phyloP scores from a whole-genome alignment of 2,797 vertebrate species.

The Acrossocheilus wenchowensis region DNA sequence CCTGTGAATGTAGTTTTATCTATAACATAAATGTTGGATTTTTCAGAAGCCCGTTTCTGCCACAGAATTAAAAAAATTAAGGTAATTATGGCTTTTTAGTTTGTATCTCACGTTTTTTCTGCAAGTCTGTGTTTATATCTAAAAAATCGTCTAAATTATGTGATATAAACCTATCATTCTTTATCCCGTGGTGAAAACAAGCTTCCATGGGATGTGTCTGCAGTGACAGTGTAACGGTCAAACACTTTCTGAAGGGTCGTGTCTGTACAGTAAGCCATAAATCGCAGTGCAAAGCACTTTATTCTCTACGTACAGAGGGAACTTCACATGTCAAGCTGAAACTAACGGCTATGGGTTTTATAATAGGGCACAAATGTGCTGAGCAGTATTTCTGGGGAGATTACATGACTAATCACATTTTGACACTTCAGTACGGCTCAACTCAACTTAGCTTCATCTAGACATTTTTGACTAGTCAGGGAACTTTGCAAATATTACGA shows the following conservation, averaged over 20 bases:
- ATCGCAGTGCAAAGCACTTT: conserved; percentile 50
- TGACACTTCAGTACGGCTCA: background rate
- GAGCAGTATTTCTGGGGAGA: background rate
- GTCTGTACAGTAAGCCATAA: conserved; percentile 45
- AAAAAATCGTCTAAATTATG: background rate
- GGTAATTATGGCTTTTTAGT: background rate
- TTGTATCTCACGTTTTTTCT: background rate
- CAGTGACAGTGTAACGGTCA: conserved; percentile 41
- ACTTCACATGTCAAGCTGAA: conserved; percentile 31
- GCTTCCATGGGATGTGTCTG: background rate
- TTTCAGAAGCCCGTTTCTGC: background rate
- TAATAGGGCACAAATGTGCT: conserved; percentile 16
- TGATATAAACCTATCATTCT: background rate
- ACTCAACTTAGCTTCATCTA: conserved; percentile 5
- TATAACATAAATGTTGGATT: background rate
- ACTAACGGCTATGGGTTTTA: background rate
- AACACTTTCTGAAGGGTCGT: conserved; percentile 56
- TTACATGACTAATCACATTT: conserved; percentile 7
- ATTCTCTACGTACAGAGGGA: conserved; percentile 23
- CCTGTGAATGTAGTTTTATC: background rate
- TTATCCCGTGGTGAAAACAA: background rate
- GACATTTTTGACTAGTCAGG: conserved; percentile 14
- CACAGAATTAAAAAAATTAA: background rate
- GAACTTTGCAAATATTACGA: background rate
- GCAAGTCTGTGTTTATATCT: background rate